These are phyloP conservation scores for Microchirus variegatus DNA, from an alignment of 2,797 vertebrate genomes.

Conservation along the genomic window DNA sequence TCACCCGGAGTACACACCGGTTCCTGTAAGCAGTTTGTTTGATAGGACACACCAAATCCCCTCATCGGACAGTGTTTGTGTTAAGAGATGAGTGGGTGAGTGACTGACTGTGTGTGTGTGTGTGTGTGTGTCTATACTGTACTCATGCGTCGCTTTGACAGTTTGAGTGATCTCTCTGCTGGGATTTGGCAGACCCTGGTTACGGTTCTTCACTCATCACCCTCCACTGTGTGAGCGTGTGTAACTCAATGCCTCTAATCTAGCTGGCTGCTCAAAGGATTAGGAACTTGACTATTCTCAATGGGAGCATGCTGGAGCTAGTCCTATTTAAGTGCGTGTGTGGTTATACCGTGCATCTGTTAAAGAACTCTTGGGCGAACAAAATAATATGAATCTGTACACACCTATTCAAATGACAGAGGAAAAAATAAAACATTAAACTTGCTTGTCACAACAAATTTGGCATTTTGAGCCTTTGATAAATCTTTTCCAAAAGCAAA, in stretches of 20 bases:
- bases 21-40: conserved; percentile 77
- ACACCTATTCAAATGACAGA: conserved; percentile 40
- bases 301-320: conserved; percentile 78
- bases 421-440: conserved; percentile 42
- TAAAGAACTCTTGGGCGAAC: conserved; percentile 39
- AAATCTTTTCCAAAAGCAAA: conserved; percentile 27
- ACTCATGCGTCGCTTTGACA: conserved; percentile 68
- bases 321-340: conserved; percentile 56
- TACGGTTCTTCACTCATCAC: conserved; percentile 81
- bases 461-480: conserved; percentile 32
- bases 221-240: conserved; percentile 74
- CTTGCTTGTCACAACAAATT: conserved; percentile 50
- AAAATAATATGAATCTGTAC: conserved; percentile 43
- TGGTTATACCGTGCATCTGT: conserved; percentile 38
- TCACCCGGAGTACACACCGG: conserved; percentile 42
- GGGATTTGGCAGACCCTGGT: conserved; percentile 77
- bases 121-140: conserved; percentile 59
- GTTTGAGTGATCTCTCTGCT: conserved; percentile 74
- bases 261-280: conserved; percentile 81
- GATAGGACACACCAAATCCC: conserved; percentile 77
- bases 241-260: conserved; percentile 85
- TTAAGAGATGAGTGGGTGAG: conserved; percentile 63
- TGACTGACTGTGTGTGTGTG: conserved; percentile 41
- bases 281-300: conserved; percentile 77
- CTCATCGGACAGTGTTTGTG: conserved; percentile 69